phyloP scores from a whole-genome alignment of 2,888 invertebrate species.

The Molanna angustata region DNA sequence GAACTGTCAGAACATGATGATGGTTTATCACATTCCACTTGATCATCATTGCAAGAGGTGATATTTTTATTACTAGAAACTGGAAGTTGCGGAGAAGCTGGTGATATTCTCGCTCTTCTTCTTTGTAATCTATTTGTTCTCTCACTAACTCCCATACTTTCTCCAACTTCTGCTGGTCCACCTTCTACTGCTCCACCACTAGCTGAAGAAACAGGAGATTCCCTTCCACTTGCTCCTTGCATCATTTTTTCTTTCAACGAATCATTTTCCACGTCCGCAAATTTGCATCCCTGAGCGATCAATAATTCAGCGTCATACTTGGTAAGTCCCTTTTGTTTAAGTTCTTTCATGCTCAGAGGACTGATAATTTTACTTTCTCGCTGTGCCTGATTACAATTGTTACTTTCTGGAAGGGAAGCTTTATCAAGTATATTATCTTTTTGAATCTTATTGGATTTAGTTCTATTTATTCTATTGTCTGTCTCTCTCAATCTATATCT shows the following conservation, averaged over 20 bases:
- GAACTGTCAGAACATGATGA: conserved; percentile 37
- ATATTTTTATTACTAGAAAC: conserved; percentile 35
- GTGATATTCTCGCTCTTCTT: conserved; percentile 40
- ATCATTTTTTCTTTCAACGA: conserved; percentile 36
- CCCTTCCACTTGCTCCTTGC: conserved; percentile 46
- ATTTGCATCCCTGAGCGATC: conserved; percentile 75
- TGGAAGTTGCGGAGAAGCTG: background rate
- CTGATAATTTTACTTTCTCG: conserved; percentile 57
- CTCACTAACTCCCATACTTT: conserved; percentile 41
- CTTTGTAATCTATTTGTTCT: conserved; percentile 43
- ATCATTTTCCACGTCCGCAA: conserved; percentile 62
- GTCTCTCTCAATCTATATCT: conserved; percentile 92
- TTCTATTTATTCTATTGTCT: conserved; percentile 87
- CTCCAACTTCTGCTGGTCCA: conserved; percentile 31
- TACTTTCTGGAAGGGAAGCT: conserved; percentile 27
- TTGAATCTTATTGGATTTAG: conserved; percentile 67
- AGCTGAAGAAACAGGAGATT: conserved; percentile 46
- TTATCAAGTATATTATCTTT: conserved; percentile 43
- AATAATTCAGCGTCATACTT: conserved; percentile 86
- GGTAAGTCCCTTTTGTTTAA: conserved; percentile 80
- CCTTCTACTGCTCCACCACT: background rate
- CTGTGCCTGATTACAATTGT: conserved; percentile 30
- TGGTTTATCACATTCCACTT: conserved; percentile 8
- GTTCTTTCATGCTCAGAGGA: conserved; percentile 79
- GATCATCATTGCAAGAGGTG: conserved; percentile 16